phyloP scores from a whole-genome alignment of 2,888 invertebrate species.

The Lasius fuliginosus region DNA sequence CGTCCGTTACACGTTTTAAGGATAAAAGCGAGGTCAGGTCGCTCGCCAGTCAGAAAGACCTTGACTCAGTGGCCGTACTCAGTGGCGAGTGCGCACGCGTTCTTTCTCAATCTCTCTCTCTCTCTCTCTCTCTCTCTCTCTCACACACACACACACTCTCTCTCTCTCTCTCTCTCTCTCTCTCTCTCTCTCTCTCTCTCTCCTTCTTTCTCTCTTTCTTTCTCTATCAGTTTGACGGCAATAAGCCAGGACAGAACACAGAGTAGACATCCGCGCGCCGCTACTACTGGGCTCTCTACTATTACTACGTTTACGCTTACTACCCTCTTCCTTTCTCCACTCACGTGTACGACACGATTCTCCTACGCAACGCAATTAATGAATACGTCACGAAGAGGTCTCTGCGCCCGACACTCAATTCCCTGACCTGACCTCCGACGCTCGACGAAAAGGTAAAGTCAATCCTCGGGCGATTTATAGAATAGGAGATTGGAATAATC shows the following conservation, averaged over 20 bases:
- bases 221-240: conserved; percentile 50
- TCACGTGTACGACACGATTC: conserved; percentile 60
- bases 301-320: conserved; percentile 33
- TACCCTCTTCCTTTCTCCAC: conserved; percentile 17
- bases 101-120: conserved; percentile 8
- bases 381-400: conserved; percentile 66
- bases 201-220: conserved; percentile 20
- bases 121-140: not conserved
- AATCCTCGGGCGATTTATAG: not conserved
- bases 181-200: conserved; percentile 22
- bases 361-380: conserved; percentile 74
- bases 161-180: conserved; percentile 4
- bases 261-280: conserved; percentile 46
- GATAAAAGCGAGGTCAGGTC: conserved; percentile 80
- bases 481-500: not conserved
- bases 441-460: conserved; percentile 14
- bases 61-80: conserved; percentile 80
- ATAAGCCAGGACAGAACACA: conserved; percentile 31
- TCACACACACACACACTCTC: not conserved
- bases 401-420: conserved; percentile 41
- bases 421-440: conserved; percentile 27
- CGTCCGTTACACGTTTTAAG: conserved; percentile 64
- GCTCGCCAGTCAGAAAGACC: conserved; percentile 78
- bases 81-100: conserved; percentile 72
- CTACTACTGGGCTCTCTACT: conserved; percentile 40